Percentiles rank a stretch among this genome's conserved stretches.
phyloP scores from a whole-genome alignment of 2,888 invertebrate species.

The Gortyna flavago region DNA sequence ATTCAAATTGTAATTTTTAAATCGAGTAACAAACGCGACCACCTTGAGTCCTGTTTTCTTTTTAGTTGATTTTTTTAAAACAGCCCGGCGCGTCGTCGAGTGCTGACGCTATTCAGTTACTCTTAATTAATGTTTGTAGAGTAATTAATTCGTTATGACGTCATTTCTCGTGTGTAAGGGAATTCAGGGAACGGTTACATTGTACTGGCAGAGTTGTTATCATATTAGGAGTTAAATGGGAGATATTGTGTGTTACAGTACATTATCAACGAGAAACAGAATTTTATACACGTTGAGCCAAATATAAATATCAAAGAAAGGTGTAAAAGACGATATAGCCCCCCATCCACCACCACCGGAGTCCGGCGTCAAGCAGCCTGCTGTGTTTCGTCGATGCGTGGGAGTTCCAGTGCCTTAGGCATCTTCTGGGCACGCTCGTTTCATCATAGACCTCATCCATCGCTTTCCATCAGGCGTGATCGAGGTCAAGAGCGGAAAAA shows the following conservation, averaged over 20 bases:
- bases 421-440: too few species aligned
- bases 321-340: background rate
- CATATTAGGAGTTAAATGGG: slow-evolving; percentile 7
- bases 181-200: slow-evolving; percentile 10
- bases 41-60: slow-evolving; percentile 43
- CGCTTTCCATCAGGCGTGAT: too few species aligned
- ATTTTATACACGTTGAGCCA: background rate
- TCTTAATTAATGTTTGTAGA: slow-evolving; percentile 61
- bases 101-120: slow-evolving; percentile 41
- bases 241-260: slow-evolving; percentile 3
- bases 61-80: slow-evolving; percentile 48
- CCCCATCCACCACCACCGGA: too few species aligned
- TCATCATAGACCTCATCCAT: too few species aligned
- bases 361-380: too few species aligned
- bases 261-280: background rate
- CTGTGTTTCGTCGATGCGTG: too few species aligned
- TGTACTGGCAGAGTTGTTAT: background rate
- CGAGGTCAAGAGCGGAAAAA: too few species aligned
- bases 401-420: too few species aligned
- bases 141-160: slow-evolving; percentile 65
- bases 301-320: background rate
- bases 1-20: slow-evolving; percentile 61
- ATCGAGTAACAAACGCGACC: slow-evolving; percentile 55
- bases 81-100: slow-evolving; percentile 24
- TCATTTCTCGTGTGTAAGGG: slow-evolving; percentile 23